phyloP scores from a whole-genome alignment of 2,888 invertebrate genomes.

The Micoletzkya japonica region DNA sequence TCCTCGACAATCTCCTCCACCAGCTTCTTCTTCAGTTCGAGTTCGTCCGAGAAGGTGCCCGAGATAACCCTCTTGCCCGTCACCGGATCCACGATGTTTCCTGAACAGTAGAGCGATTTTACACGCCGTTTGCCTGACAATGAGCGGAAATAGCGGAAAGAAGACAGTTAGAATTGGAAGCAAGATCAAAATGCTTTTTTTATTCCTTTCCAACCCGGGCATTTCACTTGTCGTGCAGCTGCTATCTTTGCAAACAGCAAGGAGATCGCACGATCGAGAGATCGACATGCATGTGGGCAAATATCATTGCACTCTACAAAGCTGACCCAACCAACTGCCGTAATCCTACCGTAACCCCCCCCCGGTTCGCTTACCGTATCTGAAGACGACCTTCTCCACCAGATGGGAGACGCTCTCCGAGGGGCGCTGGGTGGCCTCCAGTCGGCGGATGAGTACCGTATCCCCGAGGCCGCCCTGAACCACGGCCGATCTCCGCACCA shows the following conservation, averaged over 20 bases:
- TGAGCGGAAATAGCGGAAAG: not conserved
- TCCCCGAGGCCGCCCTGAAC: conserved; percentile 47
- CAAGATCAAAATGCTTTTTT: too few relatives aligned
- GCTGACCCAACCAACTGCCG: too few relatives aligned
- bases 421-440: conserved; percentile 45
- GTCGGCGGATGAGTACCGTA: conserved; percentile 50
- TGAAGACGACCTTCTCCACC: conserved; percentile 52
- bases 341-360: too few relatives aligned
- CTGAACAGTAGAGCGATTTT: conserved; percentile 26
- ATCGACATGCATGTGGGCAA: too few relatives aligned
- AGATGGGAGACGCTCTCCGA: conserved; percentile 50
- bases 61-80: conserved; percentile 53
- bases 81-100: conserved; percentile 55
- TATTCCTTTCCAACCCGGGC: too few relatives aligned
- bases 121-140: not conserved
- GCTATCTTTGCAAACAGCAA: too few relatives aligned
- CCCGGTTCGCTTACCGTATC: conserved; percentile 38
- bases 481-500: not conserved
- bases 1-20: conserved; percentile 53
- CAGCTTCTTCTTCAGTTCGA: conserved; percentile 45
- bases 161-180: too few relatives aligned
- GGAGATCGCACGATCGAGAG: too few relatives aligned
- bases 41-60: conserved; percentile 51
- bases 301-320: too few relatives aligned
- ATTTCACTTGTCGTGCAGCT: too few relatives aligned